A percentile compares a stretch with the other conserved stretches of the same genome.
These are phyloP conservation scores for Calonectris borealis DNA, from an alignment of 2,113 vertebrate species.

Conservation along the genomic window DNA sequence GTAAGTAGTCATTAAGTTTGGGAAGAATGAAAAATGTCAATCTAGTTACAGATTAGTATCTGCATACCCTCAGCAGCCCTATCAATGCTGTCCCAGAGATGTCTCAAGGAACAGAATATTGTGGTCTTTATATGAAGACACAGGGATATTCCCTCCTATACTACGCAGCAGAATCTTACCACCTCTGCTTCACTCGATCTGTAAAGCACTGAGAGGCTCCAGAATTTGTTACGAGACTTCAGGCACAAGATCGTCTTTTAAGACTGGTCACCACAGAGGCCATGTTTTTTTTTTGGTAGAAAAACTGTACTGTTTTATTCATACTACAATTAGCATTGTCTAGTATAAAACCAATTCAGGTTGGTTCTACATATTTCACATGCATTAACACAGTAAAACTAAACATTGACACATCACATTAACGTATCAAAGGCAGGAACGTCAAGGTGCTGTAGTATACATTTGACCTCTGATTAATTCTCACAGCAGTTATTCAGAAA, in stretches of 20 bases:
- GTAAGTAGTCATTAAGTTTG: not conserved
- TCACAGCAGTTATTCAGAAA: not conserved
- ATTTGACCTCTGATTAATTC: not conserved
- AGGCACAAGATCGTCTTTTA: not conserved
- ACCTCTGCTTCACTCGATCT: not conserved
- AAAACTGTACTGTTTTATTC: not conserved
- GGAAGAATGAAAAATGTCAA: not conserved
- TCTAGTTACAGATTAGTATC: not conserved
- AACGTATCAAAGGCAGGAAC: not conserved
- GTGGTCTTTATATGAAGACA: not conserved
- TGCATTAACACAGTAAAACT: not conserved
- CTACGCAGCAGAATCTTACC: not conserved
- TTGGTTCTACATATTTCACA: not conserved
- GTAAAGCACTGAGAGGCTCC: not conserved
- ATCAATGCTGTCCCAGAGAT: not conserved
- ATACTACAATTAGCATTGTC: not conserved
- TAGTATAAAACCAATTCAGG: not conserved
- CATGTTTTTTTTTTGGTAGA: not conserved
- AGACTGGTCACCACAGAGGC: not conserved
- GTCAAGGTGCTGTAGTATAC: not conserved
- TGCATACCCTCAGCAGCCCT: not conserved
- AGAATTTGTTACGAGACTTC: not conserved
- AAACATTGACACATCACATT: not conserved
- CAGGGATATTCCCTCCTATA: not conserved
- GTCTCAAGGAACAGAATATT: not conserved